Percentiles rank a stretch among this genome's conserved stretches.
These are phyloP conservation scores for Mirounga angustirostris DNA, from an alignment of 2,113 vertebrate genomes.

Conservation along the genomic window DNA sequence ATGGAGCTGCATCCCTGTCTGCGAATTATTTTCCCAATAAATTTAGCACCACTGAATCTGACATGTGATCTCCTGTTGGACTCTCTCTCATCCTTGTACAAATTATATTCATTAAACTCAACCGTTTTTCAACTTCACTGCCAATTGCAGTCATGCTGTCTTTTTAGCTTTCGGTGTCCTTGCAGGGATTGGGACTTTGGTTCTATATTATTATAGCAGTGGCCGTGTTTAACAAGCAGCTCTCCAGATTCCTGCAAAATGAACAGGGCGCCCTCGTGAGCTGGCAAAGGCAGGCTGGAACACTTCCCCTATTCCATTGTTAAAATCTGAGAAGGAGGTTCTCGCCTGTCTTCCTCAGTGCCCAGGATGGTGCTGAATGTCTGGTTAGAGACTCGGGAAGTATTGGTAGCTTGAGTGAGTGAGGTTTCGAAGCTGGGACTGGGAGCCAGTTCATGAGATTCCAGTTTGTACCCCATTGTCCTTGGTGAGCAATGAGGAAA, in stretches of 20 bases:
- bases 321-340: neutral
- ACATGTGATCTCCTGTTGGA: neutral
- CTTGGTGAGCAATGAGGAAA: neutral
- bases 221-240: neutral
- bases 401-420: neutral
- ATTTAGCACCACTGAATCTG: neutral
- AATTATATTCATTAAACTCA: neutral
- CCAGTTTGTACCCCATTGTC: neutral
- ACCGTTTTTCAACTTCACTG: neutral
- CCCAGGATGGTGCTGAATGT: neutral
- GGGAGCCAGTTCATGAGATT: neutral
- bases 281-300: no score
- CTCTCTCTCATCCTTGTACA: neutral
- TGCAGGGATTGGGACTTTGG: neutral
- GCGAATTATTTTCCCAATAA: neutral
- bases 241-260: neutral
- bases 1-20: neutral
- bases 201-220: neutral
- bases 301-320: neutral
- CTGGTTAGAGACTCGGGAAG: neutral
- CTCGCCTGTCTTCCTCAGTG: neutral
- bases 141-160: neutral
- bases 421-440: neutral
- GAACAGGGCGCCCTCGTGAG: neutral
- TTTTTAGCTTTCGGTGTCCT: neutral